Evolutionary conservation across 2,113 vertebrate genomes (phyloP).

Genomic region (Hydropotes inermis): DNA sequence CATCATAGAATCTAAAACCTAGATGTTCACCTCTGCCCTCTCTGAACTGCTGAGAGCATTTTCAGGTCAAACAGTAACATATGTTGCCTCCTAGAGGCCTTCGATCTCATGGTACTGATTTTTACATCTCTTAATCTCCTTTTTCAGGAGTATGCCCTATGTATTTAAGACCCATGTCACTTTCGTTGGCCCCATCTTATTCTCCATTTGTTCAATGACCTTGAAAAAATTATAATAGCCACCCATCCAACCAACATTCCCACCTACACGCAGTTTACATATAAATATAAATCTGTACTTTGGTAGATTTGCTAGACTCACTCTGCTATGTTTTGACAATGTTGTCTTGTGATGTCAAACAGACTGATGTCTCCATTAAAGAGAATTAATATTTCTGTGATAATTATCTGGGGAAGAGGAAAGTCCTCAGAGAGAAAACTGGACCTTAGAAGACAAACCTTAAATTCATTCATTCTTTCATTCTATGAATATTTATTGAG

Average conservation of each 20-base stretch:
- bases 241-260: not conserved
- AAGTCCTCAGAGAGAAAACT: not conserved
- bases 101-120: not conserved
- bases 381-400: not conserved
- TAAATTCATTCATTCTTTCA: not conserved
- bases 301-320: not conserved
- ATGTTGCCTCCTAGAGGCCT: not conserved
- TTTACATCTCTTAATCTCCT: not conserved
- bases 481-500: not conserved
- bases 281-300: not conserved
- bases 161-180: not conserved
- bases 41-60: not conserved
- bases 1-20: not conserved
- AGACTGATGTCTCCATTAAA: not conserved
- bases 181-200: not conserved
- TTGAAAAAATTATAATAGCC: not conserved
- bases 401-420: not conserved
- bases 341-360: not conserved
- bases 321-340: not conserved
- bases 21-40: not conserved
- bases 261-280: not conserved
- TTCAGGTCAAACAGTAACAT: not conserved
- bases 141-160: not conserved
- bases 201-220: not conserved
- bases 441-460: not conserved